phyloP scores from a whole-genome alignment of 2,113 vertebrate genomes.

The Sula dactylatra region DNA sequence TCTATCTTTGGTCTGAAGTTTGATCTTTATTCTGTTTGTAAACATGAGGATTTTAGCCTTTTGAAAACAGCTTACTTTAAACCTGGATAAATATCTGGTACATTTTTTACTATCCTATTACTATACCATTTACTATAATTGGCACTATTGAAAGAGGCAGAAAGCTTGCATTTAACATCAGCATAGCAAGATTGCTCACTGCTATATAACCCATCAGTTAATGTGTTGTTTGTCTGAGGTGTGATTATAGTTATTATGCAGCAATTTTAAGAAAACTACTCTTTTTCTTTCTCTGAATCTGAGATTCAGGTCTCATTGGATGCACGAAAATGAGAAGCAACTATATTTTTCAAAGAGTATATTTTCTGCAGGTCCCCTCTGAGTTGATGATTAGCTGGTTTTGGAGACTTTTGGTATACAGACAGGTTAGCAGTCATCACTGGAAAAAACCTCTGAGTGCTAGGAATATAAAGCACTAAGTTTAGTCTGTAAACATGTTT shows the following conservation, averaged over 20 bases:
- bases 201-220: neutral
- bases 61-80: neutral
- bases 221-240: neutral
- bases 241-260: constrained; percentile 38
- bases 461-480: neutral
- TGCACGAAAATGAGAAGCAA: neutral
- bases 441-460: neutral
- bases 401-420: neutral
- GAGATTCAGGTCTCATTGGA: neutral
- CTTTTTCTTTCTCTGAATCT: too few species aligned
- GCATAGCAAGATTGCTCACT: neutral
- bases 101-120: neutral
- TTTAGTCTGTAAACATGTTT: neutral
- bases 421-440: neutral
- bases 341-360: neutral
- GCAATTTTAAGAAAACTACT: neutral
- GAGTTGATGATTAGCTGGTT: neutral
- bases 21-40: neutral
- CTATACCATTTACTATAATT: neutral
- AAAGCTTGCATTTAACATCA: neutral
- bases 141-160: neutral
- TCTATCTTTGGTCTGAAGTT: neutral
- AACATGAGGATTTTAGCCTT: neutral
- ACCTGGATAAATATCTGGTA: neutral
- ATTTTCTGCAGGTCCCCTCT: neutral